Base-by-base conservation (phyloP, 2,113 vertebrate species). In the Nannospalax galili region DNA sequence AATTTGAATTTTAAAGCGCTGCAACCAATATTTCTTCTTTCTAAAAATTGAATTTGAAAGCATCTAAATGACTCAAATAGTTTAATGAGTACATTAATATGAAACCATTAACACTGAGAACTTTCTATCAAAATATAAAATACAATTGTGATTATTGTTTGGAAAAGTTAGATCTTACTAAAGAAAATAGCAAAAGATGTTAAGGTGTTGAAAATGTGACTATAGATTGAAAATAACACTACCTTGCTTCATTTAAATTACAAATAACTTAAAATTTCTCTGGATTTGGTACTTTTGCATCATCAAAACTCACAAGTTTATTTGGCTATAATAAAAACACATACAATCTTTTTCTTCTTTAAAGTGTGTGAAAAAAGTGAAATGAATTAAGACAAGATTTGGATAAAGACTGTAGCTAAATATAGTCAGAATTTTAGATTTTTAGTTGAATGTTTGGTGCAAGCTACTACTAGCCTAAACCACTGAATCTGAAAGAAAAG, bases 1-100 rank as follows among this genome's bases (percentile, higher is more conserved):
- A 28, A 52, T 19, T 69, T 4, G 45, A 88, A 90, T 82, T 81
- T 91, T 90, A 84, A 80, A 67, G 65, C 87, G 62, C 88, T 88
- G 91, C 84, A 16, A 40, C 30, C 77, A 7, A 95, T 24, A 0
- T 42, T 62, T 37, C 28, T 90, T 96, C 84, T 28, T 72, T 92
- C 64, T 88, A 86, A 89, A 95, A 96, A 96, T 42, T 88, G 15
- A 94, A 35, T 95, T 56, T 97, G 95, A 96, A 65, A 93, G 74
- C 9, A 91, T 19, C 37, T 93, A 81, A 85, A 37, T 80, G 81
- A 97, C 78, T 87, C 95, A 96, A 97, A 93, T 96, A 92, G 88
- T 96, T 95, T 97, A 95, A 97, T 96, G 88, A 97, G 22, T 75
- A 0, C 77, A 91, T 98, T 95, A 97, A 96, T 58, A 90, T 70